Evolutionary conservation across 2,113 vertebrate species (phyloP).

Genomic region (Chroicocephalus ridibundus): DNA sequence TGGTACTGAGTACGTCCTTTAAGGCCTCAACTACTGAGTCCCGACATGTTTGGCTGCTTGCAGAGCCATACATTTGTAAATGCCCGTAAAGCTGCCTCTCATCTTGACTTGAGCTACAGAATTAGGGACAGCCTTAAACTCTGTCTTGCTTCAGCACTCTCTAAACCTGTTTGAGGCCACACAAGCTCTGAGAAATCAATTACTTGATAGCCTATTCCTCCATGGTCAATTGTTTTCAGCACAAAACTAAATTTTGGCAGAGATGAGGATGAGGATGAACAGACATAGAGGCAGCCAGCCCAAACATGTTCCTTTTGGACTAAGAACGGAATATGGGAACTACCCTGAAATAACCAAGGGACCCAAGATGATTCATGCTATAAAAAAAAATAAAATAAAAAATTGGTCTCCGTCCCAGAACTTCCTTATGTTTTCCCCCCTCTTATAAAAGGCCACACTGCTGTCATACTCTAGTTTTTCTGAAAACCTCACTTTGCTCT

Average conservation of each 20-base stretch:
- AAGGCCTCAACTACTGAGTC: not conserved
- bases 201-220: constrained; percentile 29
- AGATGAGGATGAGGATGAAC: not conserved
- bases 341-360: not conserved
- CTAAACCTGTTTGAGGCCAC: constrained; percentile 34
- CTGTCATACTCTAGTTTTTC: not conserved
- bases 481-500: not conserved
- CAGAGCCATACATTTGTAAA: not conserved
- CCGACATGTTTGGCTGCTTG: not conserved
- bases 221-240: not conserved
- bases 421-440: not conserved
- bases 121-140: constrained; percentile 39
- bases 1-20: not conserved
- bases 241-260: constrained; percentile 1
- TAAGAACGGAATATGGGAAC: not conserved
- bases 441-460: not conserved
- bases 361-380: not conserved
- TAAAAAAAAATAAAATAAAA: not conserved
- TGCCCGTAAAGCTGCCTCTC: constrained; percentile 18
- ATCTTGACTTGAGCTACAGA: constrained; percentile 35
- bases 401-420: not conserved
- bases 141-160: constrained; percentile 34
- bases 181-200: constrained; percentile 29
- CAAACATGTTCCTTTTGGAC: not conserved
- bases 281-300: not conserved